phyloP scores from a whole-genome alignment of 2,113 vertebrate genomes.

The Psammodynastes pulverulentus region DNA sequence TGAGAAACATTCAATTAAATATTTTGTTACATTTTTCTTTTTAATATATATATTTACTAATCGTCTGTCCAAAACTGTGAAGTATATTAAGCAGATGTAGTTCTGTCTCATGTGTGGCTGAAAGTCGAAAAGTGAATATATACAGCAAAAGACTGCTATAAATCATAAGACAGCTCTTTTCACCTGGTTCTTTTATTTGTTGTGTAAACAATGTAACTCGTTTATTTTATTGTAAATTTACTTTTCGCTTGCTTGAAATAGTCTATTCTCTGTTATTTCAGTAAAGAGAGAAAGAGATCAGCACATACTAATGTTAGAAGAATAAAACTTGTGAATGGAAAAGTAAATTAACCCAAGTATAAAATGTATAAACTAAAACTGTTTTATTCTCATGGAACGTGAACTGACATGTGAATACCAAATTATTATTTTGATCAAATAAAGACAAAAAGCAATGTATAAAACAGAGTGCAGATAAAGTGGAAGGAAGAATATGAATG shows the following conservation, averaged over 20 bases:
- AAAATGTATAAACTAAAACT: conserved; percentile 76
- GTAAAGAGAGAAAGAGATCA: conserved; percentile 37
- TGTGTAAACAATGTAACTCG: conserved; percentile 64
- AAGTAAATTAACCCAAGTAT: conserved; percentile 73
- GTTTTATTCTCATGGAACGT: conserved; percentile 73
- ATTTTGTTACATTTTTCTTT: conserved; percentile 21
- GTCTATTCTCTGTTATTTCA: conserved; percentile 54
- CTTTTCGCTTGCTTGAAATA: conserved; percentile 65
- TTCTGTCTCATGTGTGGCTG: conserved; percentile 31
- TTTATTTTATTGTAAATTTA: conserved; percentile 66
- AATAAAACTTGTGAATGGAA: conserved; percentile 74
- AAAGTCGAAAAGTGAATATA: conserved; percentile 42
- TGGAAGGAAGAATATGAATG: not conserved
- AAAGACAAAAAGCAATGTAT: not conserved
- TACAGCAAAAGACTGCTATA: conserved; percentile 54
- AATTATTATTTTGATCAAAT: conserved; percentile 29
- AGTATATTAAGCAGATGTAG: conserved; percentile 17
- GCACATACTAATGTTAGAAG: conserved; percentile 65
- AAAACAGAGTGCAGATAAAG: not conserved
- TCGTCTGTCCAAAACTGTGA: conserved; percentile 22
- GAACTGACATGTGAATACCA: conserved; percentile 58
- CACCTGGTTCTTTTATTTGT: conserved; percentile 50
- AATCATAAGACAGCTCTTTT: conserved; percentile 58
- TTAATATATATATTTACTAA: conserved; percentile 44
- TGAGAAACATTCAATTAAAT: conserved; percentile 22